Evolutionary conservation across 1,140 invertebrate species (phyloP).

Genomic region (Eriocheir sinensis): DNA sequence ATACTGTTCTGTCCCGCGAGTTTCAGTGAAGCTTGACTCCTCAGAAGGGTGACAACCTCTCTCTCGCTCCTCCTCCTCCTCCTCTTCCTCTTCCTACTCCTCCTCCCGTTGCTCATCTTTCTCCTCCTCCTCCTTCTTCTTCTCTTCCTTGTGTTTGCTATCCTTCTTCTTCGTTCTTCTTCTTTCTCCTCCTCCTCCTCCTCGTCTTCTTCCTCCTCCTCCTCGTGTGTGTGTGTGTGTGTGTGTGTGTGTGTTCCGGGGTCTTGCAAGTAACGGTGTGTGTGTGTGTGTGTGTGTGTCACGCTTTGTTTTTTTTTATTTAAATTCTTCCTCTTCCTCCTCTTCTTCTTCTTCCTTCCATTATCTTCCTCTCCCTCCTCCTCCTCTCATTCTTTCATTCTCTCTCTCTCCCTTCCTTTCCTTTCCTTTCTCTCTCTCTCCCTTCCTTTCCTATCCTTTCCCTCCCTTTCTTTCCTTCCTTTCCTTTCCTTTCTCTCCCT

Average conservation of each 20-base stretch:
- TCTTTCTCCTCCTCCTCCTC: too few relatives aligned
- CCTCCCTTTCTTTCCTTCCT: conserved; percentile 5
- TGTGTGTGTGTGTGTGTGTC: neutral
- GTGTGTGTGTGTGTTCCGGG: neutral
- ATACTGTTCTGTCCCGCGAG: too few relatives aligned
- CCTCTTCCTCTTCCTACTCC: too few relatives aligned
- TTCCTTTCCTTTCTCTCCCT: neutral
- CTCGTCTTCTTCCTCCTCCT: too few relatives aligned
- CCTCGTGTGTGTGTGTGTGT: neutral
- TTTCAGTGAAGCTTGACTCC: too few relatives aligned
- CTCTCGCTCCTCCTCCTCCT: too few relatives aligned
- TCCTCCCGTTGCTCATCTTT: too few relatives aligned
- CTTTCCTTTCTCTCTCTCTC: conserved; percentile 1
- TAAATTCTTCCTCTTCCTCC: neutral
- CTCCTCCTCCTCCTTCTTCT: too few relatives aligned
- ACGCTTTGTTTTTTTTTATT: too few relatives aligned
- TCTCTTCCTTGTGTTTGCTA: too few relatives aligned
- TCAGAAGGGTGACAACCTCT: too few relatives aligned
- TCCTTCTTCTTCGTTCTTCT: too few relatives aligned
- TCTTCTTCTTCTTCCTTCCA: neutral
- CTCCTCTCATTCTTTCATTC: neutral
- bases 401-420: neutral
- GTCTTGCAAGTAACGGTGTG: neutral
- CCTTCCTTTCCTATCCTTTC: neutral
- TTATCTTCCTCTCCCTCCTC: neutral